phyloP scores from a whole-genome alignment of 2,113 vertebrate species.

The Cettia cetti region DNA sequence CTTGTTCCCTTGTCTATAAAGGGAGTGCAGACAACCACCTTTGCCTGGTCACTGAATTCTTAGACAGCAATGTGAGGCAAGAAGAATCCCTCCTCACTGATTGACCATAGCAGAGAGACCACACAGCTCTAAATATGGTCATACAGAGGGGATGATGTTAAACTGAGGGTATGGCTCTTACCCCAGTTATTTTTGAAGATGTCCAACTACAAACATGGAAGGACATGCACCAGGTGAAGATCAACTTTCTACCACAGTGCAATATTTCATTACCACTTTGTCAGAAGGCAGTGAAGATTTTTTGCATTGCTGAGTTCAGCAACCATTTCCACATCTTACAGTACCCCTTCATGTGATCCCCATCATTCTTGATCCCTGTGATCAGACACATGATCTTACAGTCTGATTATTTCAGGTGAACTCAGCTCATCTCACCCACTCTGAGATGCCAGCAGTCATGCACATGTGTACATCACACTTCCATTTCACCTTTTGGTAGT shows the following conservation, averaged over 20 bases:
- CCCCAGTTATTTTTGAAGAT: background rate
- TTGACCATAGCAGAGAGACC: background rate
- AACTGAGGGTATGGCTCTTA: conserved; percentile 7
- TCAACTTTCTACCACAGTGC: background rate
- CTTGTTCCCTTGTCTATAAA: background rate
- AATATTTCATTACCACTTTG: background rate
- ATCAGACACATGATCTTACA: rapidly evolving
- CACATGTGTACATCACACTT: background rate
- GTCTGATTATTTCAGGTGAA: background rate
- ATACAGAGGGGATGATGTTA: background rate
- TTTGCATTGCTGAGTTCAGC: background rate
- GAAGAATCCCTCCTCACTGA: background rate
- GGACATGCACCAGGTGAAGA: background rate
- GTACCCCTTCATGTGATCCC: background rate
- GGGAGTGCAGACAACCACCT: background rate
- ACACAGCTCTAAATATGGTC: background rate
- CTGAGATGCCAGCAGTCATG: background rate
- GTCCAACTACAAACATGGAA: background rate
- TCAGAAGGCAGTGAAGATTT: background rate
- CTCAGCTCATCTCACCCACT: background rate
- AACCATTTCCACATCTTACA: background rate
- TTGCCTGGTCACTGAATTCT: background rate
- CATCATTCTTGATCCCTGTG: background rate
- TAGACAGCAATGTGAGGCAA: background rate
- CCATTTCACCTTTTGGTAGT: background rate